These are phyloP conservation scores for Scaptomyza cyrtandrae DNA, from an alignment of 2,888 invertebrate species.

Conservation along the genomic window DNA sequence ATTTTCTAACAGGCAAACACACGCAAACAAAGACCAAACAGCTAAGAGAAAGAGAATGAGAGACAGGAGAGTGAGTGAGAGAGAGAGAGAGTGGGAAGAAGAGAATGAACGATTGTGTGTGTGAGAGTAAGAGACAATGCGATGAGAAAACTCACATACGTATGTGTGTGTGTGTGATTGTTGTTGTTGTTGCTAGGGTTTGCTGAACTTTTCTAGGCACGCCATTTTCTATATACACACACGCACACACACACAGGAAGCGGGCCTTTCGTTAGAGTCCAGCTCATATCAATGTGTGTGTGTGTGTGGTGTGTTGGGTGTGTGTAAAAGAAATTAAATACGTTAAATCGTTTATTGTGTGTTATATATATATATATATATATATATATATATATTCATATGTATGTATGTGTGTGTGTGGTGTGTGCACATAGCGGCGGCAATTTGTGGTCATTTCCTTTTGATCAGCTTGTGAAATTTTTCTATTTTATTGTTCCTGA, in stretches of 20 bases:
- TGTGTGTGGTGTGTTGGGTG: conserved; percentile 14
- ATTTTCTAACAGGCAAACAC: conserved; percentile 77
- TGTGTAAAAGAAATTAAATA: conserved; percentile 66
- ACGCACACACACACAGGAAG: conserved; percentile 10
- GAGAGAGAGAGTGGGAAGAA: background rate
- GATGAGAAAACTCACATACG: background rate
- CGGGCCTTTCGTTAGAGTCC: conserved; percentile 20
- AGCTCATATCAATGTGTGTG: conserved; percentile 12
- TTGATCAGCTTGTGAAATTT: conserved; percentile 72
- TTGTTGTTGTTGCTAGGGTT: conserved; percentile 39
- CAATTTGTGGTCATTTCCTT: conserved; percentile 81
- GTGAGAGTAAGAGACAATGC: conserved; percentile 23
- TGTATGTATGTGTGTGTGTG: conserved; percentile 27
- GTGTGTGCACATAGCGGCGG: too few species aligned
- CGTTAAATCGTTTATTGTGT: conserved; percentile 65
- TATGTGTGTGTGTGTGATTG: too few species aligned
- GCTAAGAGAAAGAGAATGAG: too few species aligned
- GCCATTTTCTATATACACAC: conserved; percentile 29
- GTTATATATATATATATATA: background rate
- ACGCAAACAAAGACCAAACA: conserved; percentile 53
- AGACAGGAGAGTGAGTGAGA: too few species aligned
- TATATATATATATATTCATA: background rate
- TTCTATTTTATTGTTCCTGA: conserved; percentile 46
- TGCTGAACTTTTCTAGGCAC: conserved; percentile 62
- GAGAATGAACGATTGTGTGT: background rate